phyloP scores from a whole-genome alignment of 2,888 invertebrate species.

The Hirtodrosophila alboralis region DNA sequence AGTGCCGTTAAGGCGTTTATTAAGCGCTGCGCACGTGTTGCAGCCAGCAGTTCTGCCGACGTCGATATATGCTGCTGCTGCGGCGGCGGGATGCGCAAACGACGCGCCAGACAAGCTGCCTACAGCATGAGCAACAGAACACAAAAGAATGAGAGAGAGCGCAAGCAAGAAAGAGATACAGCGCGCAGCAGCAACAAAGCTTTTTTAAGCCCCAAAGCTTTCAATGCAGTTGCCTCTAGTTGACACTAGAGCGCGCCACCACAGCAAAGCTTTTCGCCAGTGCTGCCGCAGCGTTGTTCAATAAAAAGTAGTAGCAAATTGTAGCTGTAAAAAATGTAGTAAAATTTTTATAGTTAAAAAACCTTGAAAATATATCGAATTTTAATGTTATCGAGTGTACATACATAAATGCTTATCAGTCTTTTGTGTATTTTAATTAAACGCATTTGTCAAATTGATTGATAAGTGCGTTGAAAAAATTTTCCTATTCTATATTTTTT shows the following conservation, averaged over 20 bases:
- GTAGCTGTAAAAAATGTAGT: slow-evolving; percentile 12
- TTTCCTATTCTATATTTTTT: too few species aligned
- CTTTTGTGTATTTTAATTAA: slow-evolving; percentile 36
- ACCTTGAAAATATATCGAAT: not conserved
- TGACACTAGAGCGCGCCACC: slow-evolving; percentile 47
- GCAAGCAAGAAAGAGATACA: slow-evolving; percentile 1
- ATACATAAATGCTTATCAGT: slow-evolving; percentile 29
- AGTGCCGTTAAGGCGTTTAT: slow-evolving; percentile 27
- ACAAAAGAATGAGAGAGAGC: slow-evolving; percentile 2
- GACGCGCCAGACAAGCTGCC: slow-evolving; percentile 65
- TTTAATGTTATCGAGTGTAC: slow-evolving; percentile 2
- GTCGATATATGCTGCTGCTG: not conserved
- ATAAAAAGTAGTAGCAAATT: slow-evolving; percentile 9
- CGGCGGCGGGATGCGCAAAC: slow-evolving; percentile 6
- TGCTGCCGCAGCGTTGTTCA: slow-evolving; percentile 23
- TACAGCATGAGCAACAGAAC: slow-evolving; percentile 31
- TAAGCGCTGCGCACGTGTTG: slow-evolving; percentile 63
- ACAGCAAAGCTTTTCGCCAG: slow-evolving; percentile 45
- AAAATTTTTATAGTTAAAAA: slow-evolving; percentile 1
- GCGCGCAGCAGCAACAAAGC: slow-evolving; percentile 32
- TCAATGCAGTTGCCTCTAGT: slow-evolving; percentile 5
- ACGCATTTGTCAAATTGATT: slow-evolving; percentile 42
- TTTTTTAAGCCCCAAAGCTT: slow-evolving; percentile 47
- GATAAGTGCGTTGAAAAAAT: slow-evolving; percentile 17
- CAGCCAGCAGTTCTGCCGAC: slow-evolving; percentile 30